A percentile compares a stretch with the other conserved stretches of the same genome.
Evolutionary conservation across 2,888 invertebrate genomes (phyloP).

Genomic region (Coecobrya sp.): DNA sequence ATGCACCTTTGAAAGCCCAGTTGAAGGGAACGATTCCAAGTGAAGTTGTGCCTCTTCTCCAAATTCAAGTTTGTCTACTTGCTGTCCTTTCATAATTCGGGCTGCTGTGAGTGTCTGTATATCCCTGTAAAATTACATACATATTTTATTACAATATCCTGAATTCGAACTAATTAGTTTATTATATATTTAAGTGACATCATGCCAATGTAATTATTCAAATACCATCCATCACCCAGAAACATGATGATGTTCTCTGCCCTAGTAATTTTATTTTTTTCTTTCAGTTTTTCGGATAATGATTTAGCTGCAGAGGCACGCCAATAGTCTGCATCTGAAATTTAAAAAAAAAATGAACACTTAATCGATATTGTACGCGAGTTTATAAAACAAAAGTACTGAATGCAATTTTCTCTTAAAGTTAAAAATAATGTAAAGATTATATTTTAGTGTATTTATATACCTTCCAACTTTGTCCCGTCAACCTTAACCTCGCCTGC

Average conservation of each 20-base stretch:
- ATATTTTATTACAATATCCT: too few species aligned
- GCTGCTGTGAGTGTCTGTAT: conserved; percentile 88
- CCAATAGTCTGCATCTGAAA: conserved; percentile 60
- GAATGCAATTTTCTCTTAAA: too few species aligned
- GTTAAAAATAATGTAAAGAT: too few species aligned
- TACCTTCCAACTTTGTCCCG: too few species aligned
- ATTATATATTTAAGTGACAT: too few species aligned
- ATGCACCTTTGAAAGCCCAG: conserved; percentile 73
- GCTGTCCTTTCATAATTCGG: conserved; percentile 88
- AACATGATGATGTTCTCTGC: conserved; percentile 67
- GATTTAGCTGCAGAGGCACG: conserved; percentile 25
- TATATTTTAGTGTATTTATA: too few species aligned
- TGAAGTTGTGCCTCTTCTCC: conserved; percentile 86
- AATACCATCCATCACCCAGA: conserved; percentile 50
- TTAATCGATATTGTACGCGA: too few species aligned
- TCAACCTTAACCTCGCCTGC: too few species aligned
- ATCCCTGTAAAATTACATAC: neutral
- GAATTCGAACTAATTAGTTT: too few species aligned
- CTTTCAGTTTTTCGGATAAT: conserved; percentile 36
- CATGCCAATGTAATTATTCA: too few species aligned
- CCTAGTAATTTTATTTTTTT: neutral
- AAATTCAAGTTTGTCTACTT: conserved; percentile 87
- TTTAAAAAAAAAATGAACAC: too few species aligned
- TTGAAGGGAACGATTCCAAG: conserved; percentile 73
- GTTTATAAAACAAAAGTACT: too few species aligned